Conservation (phyloP, 2,888 invertebrate species). For the Ptilodon capucinus region DNA sequence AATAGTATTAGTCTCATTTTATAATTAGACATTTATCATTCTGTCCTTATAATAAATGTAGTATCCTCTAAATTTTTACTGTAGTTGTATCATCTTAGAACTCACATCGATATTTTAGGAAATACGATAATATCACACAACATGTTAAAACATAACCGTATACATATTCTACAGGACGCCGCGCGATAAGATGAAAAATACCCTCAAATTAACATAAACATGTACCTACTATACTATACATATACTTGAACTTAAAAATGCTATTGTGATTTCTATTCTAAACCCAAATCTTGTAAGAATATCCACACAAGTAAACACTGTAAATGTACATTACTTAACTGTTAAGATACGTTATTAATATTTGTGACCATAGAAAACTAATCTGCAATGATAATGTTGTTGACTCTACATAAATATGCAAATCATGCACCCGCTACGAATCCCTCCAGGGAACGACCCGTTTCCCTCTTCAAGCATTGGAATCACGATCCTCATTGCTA, state of each 20-base stretch:
- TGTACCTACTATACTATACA: too few relatives aligned
- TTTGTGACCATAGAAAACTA: conserved; percentile 29
- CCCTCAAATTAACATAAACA: too few relatives aligned
- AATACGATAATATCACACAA: neutral
- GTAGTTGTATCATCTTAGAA: neutral
- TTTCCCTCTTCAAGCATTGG: conserved; percentile 48
- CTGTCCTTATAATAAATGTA: neutral
- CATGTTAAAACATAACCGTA: neutral
- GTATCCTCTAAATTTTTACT: neutral
- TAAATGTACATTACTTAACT: neutral
- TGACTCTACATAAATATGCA: conserved; percentile 50
- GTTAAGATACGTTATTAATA: conserved; percentile 24
- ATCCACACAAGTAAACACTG: neutral
- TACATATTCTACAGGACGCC: neutral
- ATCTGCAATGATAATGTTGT: conserved; percentile 43
- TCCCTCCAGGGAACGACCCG: conserved; percentile 41
- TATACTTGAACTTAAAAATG: too few relatives aligned
- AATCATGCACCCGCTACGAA: conserved; percentile 43
- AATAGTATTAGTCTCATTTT: neutral
- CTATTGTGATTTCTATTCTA: too few relatives aligned
- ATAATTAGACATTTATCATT: neutral
- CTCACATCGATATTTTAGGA: neutral
- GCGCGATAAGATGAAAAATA: neutral
- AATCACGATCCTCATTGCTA: conserved; percentile 43
- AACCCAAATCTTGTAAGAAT: too few relatives aligned